Percentiles rank a stretch among this genome's conserved stretches.
These are phyloP conservation scores for Sphaeramia orbicularis DNA, from an alignment of 2,797 vertebrate genomes.

Conservation along the genomic window DNA sequence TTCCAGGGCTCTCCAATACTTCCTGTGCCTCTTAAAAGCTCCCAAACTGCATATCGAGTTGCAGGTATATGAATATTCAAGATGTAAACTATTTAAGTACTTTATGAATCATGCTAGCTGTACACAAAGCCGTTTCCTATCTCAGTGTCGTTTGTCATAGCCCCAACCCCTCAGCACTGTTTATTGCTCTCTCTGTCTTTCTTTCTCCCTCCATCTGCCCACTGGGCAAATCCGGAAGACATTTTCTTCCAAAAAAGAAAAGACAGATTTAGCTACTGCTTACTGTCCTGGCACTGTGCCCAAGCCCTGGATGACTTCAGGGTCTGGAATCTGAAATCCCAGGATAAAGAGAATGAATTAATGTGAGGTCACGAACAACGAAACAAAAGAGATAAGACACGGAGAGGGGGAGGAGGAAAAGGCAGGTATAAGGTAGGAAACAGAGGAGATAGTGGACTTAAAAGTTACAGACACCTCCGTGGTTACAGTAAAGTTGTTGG, in stretches of 20 bases:
- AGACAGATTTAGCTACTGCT: conserved; percentile 52
- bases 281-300: conserved; percentile 50
- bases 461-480: neutral
- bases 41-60: conserved; percentile 31
- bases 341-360: conserved; percentile 27
- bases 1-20: conserved; percentile 21
- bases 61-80: conserved; percentile 64
- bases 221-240: conserved; percentile 34
- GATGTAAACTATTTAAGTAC: conserved; percentile 23
- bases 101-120: conserved; percentile 47
- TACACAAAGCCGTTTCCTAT: conserved; percentile 31
- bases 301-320: conserved; percentile 28
- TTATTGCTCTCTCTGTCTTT: conserved; percentile 12
- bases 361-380: conserved; percentile 33
- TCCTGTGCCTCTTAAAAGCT: conserved; percentile 33
- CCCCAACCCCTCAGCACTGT: conserved; percentile 6
- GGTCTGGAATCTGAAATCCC: conserved; percentile 39
- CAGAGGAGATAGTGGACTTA: neutral
- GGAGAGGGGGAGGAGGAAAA: neutral
- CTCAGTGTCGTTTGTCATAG: conserved; percentile 37
- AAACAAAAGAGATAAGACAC: neutral
- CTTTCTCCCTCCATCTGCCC: conserved; percentile 31
- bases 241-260: conserved; percentile 44
- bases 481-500: too few species aligned
- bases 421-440: neutral